Conservation (phyloP, 1,140 invertebrate species). For the Microvelia longipes region DNA sequence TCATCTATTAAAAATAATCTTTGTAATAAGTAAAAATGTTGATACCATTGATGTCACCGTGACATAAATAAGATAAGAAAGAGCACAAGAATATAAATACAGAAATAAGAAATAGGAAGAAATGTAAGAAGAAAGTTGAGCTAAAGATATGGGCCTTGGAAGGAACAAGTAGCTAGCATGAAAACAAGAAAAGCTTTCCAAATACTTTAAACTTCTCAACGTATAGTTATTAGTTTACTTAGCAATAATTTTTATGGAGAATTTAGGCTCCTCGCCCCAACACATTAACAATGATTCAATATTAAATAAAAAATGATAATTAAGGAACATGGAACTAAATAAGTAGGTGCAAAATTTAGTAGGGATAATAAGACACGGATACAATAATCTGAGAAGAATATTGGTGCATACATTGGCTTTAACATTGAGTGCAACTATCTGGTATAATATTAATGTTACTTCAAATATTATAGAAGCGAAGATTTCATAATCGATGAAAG, state of each 20-base stretch:
- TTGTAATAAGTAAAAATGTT: background rate
- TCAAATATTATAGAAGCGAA: background rate
- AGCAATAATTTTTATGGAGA: background rate
- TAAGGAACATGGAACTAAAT: background rate
- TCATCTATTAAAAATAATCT: background rate
- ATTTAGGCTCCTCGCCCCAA: background rate
- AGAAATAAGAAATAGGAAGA: background rate
- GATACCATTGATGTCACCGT: background rate
- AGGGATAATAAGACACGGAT: background rate
- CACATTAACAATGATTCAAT: conserved; percentile 1
- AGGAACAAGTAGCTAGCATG: background rate
- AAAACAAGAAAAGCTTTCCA: conserved; percentile 1
- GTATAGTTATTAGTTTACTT: background rate
- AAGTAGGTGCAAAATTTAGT: background rate
- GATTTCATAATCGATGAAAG: background rate
- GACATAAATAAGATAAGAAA: background rate
- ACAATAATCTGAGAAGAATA: background rate
- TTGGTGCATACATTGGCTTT: background rate
- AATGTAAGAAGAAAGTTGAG: background rate
- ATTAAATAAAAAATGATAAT: background rate
- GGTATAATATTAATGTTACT: background rate
- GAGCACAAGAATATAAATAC: background rate
- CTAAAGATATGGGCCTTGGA: background rate
- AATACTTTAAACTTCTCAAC: background rate
- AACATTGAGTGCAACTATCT: background rate